A percentile compares a stretch with the other conserved stretches of the same genome.
Conservation (phyloP, 92 coral and sea anemone genomes). For the Nematostella vectensis region DNA sequence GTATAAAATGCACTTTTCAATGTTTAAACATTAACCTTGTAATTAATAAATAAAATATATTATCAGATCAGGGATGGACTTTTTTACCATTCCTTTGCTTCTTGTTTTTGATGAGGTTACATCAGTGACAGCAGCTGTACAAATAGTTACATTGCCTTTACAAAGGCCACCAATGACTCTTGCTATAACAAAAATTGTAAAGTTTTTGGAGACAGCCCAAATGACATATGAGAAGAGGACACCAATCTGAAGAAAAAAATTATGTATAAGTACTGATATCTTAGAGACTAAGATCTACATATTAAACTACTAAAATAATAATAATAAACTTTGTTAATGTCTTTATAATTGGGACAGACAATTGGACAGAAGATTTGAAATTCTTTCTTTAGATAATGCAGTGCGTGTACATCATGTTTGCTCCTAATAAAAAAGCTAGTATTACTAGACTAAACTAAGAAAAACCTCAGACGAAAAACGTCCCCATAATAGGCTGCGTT, state of each 20-base stretch:
- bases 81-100: conserved; percentile 89
- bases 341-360: too few relatives aligned
- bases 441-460: too few relatives aligned
- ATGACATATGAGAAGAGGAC: conserved; percentile 64
- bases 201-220: conserved; percentile 82
- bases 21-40: neutral
- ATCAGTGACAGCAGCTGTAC: conserved; percentile 87
- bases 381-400: too few relatives aligned
- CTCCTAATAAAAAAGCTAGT: too few relatives aligned
- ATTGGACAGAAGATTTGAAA: too few relatives aligned
- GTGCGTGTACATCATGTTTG: too few relatives aligned
- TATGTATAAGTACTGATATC: neutral
- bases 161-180: conserved; percentile 90
- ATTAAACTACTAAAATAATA: too few relatives aligned
- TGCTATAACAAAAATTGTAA: conserved; percentile 84
- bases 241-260: conserved; percentile 78
- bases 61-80: neutral
- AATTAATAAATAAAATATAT: neutral
- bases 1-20: neutral
- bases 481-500: too few relatives aligned
- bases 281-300: neutral
- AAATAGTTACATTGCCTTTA: conserved; percentile 89
- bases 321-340: too few relatives aligned
- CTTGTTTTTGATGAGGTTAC: conserved; percentile 74
- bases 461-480: too few relatives aligned